These are phyloP conservation scores for Heliconius sara DNA, from an alignment of 2,888 invertebrate species.

Conservation along the genomic window DNA sequence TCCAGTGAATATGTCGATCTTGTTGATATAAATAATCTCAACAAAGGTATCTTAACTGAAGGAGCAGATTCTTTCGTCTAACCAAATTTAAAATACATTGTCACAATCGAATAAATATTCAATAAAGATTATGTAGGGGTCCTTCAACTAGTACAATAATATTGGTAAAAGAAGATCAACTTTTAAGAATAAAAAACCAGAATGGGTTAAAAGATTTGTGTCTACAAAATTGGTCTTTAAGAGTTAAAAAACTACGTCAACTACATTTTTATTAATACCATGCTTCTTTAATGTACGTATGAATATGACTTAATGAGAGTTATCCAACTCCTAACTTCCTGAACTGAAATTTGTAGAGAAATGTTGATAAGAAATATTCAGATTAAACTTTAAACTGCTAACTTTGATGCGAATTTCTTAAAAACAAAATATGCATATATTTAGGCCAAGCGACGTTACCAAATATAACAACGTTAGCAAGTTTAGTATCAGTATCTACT, in stretches of 20 bases:
- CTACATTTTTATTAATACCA: background rate
- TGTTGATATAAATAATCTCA: background rate
- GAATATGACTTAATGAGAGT: conserved; percentile 12
- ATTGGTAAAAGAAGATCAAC: too few relatives aligned
- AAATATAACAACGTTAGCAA: too few relatives aligned
- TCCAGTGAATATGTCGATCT: background rate
- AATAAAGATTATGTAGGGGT: too few relatives aligned
- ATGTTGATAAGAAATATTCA: conserved; percentile 15
- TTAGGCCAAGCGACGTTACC: background rate
- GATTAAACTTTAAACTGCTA: background rate
- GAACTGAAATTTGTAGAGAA: conserved; percentile 15
- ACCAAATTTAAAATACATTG: too few relatives aligned
- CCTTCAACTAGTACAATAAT: too few relatives aligned
- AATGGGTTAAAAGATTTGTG: too few relatives aligned
- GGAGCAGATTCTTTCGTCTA: too few relatives aligned
- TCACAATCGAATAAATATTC: too few relatives aligned
- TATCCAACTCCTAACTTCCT: background rate
- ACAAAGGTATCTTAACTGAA: too few relatives aligned
- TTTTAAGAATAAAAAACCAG: too few relatives aligned
- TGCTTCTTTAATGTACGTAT: background rate
- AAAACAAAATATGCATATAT: conserved; percentile 9
- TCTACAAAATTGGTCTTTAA: background rate
- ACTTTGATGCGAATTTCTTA: conserved; percentile 7
- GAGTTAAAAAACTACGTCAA: background rate
- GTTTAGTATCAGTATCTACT: too few relatives aligned